These are phyloP conservation scores for Mormoops blainvillei DNA, from an alignment of 2,113 vertebrate species.

Conservation along the genomic window DNA sequence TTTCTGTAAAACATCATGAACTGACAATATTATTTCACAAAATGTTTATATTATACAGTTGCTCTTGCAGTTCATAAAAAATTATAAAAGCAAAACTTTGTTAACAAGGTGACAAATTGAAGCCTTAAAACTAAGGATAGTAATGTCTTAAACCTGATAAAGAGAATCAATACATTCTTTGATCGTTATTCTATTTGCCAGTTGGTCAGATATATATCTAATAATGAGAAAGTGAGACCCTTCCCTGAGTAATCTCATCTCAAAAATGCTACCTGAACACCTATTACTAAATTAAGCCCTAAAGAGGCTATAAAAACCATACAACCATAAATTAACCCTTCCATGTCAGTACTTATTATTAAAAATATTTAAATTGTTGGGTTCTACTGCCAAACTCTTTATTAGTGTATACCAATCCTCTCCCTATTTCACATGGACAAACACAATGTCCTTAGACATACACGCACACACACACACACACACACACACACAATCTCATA, in stretches of 20 bases:
- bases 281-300: conserved; percentile 33
- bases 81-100: conserved; percentile 10
- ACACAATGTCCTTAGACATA: not conserved
- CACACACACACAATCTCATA: not conserved
- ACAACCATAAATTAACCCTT: conserved; percentile 8
- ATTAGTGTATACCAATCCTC: conserved; percentile 49
- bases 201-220: not conserved
- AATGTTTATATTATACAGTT: conserved; percentile 55
- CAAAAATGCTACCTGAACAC: conserved; percentile 1
- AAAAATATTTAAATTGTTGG: conserved; percentile 31
- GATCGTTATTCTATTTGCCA: conserved; percentile 20
- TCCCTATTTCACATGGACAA: not conserved
- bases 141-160: conserved; percentile 35
- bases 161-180: conserved; percentile 38
- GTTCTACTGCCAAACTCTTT: conserved; percentile 1
- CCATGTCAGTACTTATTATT: conserved; percentile 46
- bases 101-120: conserved; percentile 24
- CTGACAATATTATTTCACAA: conserved; percentile 51
- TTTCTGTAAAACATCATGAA: conserved; percentile 16
- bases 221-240: conserved; percentile 39
- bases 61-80: not conserved
- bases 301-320: conserved; percentile 12
- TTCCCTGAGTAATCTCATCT: not conserved
- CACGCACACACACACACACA: not conserved
- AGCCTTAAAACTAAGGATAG: not conserved